A percentile compares a stretch with the other conserved stretches of the same genome.
phyloP scores from a whole-genome alignment of 2,113 vertebrate genomes.

The Phrynocephalus versicolor region DNA sequence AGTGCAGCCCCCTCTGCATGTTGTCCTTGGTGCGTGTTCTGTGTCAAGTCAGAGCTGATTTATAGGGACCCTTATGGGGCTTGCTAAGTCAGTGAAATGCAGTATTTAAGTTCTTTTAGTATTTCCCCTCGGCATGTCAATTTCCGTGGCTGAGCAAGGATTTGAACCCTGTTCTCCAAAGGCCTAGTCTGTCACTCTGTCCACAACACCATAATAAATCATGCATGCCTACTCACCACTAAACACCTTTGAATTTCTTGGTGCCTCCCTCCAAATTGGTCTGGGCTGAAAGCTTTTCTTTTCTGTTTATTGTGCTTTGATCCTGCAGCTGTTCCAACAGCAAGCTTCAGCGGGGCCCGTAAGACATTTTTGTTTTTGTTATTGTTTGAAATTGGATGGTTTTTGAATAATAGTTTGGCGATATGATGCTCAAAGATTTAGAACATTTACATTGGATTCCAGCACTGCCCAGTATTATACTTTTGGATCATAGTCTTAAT shows the following conservation, averaged over 20 bases:
- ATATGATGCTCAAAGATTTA: not conserved
- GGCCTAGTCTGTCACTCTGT: too few relatives aligned
- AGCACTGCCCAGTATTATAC: not conserved
- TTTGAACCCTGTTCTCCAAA: not conserved
- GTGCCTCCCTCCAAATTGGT: not conserved
- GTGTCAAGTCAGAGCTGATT: too few relatives aligned
- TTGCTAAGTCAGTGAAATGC: too few relatives aligned
- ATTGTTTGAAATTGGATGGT: not conserved
- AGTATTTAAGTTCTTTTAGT: too few relatives aligned
- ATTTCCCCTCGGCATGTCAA: too few relatives aligned
- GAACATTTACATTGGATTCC: not conserved
- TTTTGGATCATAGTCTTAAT: not conserved
- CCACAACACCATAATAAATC: too few relatives aligned
- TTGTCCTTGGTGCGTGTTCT: too few relatives aligned
- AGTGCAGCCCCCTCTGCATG: too few relatives aligned
- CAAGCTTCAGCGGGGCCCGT: not conserved
- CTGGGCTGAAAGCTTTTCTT: not conserved
- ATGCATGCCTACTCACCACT: not conserved
- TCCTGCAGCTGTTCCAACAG: not conserved
- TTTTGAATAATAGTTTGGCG: not conserved
- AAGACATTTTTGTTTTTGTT: not conserved
- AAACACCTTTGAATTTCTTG: not conserved
- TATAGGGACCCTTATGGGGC: too few relatives aligned
- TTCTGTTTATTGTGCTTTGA: too few relatives aligned
- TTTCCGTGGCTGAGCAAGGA: too few relatives aligned